Conservation (phyloP, 2,888 invertebrate genomes). For the Drosophila vallismaia region DNA sequence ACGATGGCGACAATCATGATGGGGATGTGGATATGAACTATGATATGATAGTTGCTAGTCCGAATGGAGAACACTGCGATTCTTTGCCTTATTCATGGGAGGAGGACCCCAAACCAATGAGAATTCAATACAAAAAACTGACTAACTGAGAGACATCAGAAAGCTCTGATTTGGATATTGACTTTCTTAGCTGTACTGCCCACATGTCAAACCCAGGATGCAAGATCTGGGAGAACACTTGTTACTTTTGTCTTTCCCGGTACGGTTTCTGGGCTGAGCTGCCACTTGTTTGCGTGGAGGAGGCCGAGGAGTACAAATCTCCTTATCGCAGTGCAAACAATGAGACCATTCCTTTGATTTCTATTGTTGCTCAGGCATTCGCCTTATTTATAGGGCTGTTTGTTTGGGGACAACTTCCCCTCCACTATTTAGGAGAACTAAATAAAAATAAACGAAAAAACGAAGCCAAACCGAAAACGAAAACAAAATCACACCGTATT, state of each 20-base stretch:
- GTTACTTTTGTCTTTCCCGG: not conserved
- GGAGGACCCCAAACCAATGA: too few relatives aligned
- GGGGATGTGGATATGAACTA: not conserved
- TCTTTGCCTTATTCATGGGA: too few relatives aligned
- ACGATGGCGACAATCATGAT: constrained; percentile 66
- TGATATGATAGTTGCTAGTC: too few relatives aligned
- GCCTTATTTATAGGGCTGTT: constrained; percentile 21
- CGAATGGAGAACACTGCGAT: too few relatives aligned
- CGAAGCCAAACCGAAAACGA: not conserved
- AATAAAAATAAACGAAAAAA: not conserved
- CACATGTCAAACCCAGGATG: constrained; percentile 2
- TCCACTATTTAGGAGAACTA: not conserved
- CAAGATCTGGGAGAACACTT: not conserved
- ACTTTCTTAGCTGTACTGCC: constrained; percentile 18
- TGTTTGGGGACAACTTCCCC: constrained; percentile 17
- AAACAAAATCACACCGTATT: constrained; percentile 65
- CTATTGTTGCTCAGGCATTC: constrained; percentile 13
- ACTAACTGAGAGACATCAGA: too few relatives aligned
- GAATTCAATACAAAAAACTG: too few relatives aligned
- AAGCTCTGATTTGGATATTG: too few relatives aligned
- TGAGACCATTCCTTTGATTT: constrained; percentile 29
- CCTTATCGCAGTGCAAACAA: constrained; percentile 36
- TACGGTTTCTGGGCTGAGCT: constrained; percentile 1
- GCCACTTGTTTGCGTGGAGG: constrained; percentile 2
- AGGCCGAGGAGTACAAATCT: not conserved